Evolutionary conservation across 2,797 vertebrate species (phyloP).

Genomic region (Pseudotriccus pelzelni): DNA sequence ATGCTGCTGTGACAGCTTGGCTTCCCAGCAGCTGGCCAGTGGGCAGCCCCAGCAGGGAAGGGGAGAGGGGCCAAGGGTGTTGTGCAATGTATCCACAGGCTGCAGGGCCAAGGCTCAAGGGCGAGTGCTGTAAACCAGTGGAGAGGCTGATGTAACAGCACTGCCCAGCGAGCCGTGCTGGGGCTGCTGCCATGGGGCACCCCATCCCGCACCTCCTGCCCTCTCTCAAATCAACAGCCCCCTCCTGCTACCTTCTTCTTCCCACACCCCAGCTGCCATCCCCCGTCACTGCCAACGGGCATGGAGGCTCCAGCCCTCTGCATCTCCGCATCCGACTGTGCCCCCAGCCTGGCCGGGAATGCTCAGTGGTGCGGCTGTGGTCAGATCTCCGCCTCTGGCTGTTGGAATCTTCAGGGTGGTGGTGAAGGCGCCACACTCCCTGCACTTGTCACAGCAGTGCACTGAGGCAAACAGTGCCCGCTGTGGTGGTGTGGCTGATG

Average conservation of each 20-base stretch:
- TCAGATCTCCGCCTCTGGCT: not conserved
- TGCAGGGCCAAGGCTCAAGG: conserved; percentile 54
- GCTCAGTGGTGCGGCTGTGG: fast-evolving
- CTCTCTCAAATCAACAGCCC: not conserved
- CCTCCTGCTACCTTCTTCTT: not conserved
- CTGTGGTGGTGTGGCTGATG: fast-evolving
- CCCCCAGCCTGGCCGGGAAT: fast-evolving
- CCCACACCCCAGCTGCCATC: not conserved
- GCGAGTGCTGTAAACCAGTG: not conserved
- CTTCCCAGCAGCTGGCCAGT: not conserved
- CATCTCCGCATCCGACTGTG: fast-evolving
- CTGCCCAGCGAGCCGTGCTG: not conserved
- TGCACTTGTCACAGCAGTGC: fast-evolving
- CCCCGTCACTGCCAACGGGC: fast-evolving
- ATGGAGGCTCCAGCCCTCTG: fast-evolving
- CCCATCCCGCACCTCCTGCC: not conserved
- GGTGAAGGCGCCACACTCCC: fast-evolving
- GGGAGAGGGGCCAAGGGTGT: not conserved
- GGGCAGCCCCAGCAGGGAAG: not conserved
- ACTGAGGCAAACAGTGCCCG: fast-evolving
- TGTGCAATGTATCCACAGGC: conserved; percentile 16
- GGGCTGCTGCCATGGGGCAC: not conserved
- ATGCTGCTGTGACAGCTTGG: not conserved
- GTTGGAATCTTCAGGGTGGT: fast-evolving
- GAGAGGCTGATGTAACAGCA: not conserved